These are phyloP conservation scores for Aleadryas rufinucha DNA, from an alignment of 2,113 vertebrate species.

Conservation along the genomic window DNA sequence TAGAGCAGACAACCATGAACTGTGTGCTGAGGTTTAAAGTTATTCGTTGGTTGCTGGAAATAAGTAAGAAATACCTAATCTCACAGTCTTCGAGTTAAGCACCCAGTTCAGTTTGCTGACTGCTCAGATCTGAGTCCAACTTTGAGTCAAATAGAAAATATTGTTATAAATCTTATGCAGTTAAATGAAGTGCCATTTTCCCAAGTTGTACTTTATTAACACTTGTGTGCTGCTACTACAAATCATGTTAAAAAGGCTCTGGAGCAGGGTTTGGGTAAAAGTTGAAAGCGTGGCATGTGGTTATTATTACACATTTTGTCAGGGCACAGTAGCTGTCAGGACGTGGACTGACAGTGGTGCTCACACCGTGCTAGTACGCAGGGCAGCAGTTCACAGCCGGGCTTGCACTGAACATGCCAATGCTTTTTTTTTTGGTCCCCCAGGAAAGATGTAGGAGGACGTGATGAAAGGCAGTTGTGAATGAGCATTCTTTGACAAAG, in stretches of 20 bases:
- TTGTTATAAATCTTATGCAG: not conserved
- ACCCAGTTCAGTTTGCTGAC: not conserved
- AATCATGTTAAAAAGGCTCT: not conserved
- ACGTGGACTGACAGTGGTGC: not conserved
- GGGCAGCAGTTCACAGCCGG: not conserved
- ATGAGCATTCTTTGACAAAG: conserved; percentile 53
- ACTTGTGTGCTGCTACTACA: not conserved
- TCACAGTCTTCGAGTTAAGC: not conserved
- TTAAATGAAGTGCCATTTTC: not conserved
- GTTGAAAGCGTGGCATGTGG: not conserved
- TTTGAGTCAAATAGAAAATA: not conserved
- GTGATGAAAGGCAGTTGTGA: conserved; percentile 43
- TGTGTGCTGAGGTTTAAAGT: not conserved
- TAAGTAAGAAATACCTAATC: not conserved
- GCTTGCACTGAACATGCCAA: not conserved
- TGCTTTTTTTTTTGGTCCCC: not conserved
- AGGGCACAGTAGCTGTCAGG: not conserved
- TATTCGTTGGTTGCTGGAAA: not conserved
- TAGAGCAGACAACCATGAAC: not conserved
- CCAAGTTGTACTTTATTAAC: not conserved
- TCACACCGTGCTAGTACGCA: not conserved
- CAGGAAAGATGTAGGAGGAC: conserved; percentile 22
- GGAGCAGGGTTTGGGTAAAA: not conserved
- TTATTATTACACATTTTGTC: not conserved
- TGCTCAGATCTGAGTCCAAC: not conserved